Base-by-base conservation (phyloP, 2,797 vertebrate species). In the Petrocephalus schoutedeni region DNA sequence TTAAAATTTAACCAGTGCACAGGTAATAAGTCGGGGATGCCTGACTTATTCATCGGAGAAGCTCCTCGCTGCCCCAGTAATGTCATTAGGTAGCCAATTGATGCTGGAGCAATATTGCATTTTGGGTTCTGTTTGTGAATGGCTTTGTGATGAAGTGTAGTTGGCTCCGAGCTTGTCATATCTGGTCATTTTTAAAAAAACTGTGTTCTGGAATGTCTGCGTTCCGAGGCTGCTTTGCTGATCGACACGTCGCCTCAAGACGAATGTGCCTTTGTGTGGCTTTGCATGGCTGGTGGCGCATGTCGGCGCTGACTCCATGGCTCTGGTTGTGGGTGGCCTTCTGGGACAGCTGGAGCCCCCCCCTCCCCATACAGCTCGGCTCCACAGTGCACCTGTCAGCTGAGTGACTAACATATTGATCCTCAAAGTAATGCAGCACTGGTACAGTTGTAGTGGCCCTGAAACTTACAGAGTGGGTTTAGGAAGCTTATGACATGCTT, bases 1-100 rank as follows among this genome's bases (percentile, higher is more conserved):
- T 88, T 86, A 88, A 88, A 86, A 58, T 86, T 77, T 86, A 86
- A 88, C 28, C 32, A 88, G 87, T 85, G 51, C 51, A 86, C 85
- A 86, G 87, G 67, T 74, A 74, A 74, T 74, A 74, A 77, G 84
- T 53, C 53, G 10, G 53, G 74, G 28, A 67, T 51, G 61, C 61
- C 61, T 86, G 36, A 74, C 21, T 57, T 57, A 32, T 86, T 67
- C 32, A 74, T 85, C 64, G 12, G 28, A 32, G n/a, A 77, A 54
- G 87, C 51, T 53, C 87, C 32, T 88, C 51, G 21, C 83, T 86
- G 87, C 51, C 32, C 80, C 84, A 36, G 49, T 87, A 14, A 80
- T 82, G 84, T 89, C 85, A 87, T 59, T 57, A 54, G 84, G 51
- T 19, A 85, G 64, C 51, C 64, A 19, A 21, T 2, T 36, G 61